Base-by-base conservation (phyloP, 2,888 invertebrate species). In the Pollenia angustigena region DNA sequence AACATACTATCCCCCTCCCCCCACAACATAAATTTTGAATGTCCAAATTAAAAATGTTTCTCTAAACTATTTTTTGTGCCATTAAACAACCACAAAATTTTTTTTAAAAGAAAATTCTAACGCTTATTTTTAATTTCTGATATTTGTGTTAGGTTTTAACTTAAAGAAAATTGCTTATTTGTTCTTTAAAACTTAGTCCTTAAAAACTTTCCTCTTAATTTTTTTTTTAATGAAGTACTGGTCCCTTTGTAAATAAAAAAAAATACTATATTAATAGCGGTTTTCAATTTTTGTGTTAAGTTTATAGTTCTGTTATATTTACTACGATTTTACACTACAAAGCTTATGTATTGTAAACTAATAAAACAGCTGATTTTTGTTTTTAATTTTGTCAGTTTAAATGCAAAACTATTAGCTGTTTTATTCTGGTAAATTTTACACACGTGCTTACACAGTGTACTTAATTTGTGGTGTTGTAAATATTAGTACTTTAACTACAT, bases 231-330 rank as follows among this genome's bases (percentile, higher is more conserved):
- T 75, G 68, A 74, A 50, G 60, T 66, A 79, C 72, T 84, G 84
- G 79, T 84, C 72, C 72, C 78, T 16, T 60, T 84, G 58, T 58
- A 66, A 42, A 72, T 75, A 75, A 52, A 11, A 52, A 11, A 50
- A 46, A 42, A 44, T 52, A 32, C 32, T 32, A 6, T 32, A 32
- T 32, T 32, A 32, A 4, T 32, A 32, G 32, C 32, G 32, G 32
- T 32, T 32, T 69, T 14, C 42, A 60, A 3, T 42, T 32, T 10
- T 23, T 52, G n/a, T 8, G 32, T 32, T 6, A 32, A 32, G 32
- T 32, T 23, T 23, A 23, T 18, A 18, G 18, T 1, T 18, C 18
- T 18, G 18, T 18, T 32, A 32, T 32, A 32, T 32, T 32, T 32
- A 32, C 32, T 32, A 32, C 2, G 32, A 32, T 32, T 32, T 32